Percentiles rank a stretch among this genome's conserved stretches.
Evolutionary conservation across 92 coral and sea anemone species (phyloP).

Genomic region (Palythoa heliodiscus): DNA sequence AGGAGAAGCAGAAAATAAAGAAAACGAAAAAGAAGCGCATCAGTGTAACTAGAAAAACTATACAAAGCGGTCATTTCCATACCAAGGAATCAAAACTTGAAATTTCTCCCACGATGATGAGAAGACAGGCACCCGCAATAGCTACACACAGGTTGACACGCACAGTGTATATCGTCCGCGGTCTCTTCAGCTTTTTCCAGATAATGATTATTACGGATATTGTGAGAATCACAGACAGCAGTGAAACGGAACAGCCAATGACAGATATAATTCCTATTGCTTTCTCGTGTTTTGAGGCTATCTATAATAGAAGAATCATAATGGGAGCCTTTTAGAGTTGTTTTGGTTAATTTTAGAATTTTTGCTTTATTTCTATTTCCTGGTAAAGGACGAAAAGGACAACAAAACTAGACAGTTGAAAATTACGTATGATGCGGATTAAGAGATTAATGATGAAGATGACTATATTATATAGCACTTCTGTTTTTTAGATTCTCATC

Average conservation of each 20-base stretch:
- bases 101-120: constrained; percentile 10
- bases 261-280: constrained; percentile 82
- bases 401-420: no score
- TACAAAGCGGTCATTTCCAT: not conserved
- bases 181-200: constrained; percentile 59
- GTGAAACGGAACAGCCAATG: constrained; percentile 84
- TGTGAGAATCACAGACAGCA: constrained; percentile 74
- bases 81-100: constrained; percentile 13
- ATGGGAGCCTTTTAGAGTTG: no score
- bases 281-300: constrained; percentile 50
- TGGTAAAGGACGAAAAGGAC: no score
- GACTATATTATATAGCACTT: no score
- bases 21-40: no score
- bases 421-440: no score
- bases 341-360: no score
- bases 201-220: constrained; percentile 63
- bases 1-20: no score
- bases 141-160: constrained; percentile 24
- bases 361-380: no score
- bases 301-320: not conserved
- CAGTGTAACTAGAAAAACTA: not conserved
- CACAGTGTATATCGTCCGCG: constrained; percentile 9
- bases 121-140: constrained; percentile 4
- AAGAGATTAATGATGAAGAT: no score
- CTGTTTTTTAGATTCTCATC: no score